These are phyloP conservation scores for Amiota communis DNA, from an alignment of 2,888 invertebrate genomes.

Conservation along the genomic window DNA sequence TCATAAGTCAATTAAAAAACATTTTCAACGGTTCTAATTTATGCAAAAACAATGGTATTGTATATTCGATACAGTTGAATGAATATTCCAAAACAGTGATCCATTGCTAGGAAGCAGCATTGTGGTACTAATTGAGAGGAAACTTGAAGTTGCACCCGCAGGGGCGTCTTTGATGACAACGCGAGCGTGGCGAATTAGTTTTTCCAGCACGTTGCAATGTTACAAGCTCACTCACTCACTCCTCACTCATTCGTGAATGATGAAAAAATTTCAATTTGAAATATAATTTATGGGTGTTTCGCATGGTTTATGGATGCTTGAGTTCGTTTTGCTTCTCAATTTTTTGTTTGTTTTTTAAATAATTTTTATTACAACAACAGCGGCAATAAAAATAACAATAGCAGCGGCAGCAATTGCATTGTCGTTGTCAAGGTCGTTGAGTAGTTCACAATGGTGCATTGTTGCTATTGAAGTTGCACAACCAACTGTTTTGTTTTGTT, in stretches of 20 bases:
- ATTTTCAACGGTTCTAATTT: slow-evolving; percentile 18
- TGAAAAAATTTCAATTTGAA: slow-evolving; percentile 25
- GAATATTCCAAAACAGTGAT: slow-evolving; percentile 58
- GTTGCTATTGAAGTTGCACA: slow-evolving; percentile 32
- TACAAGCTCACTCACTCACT: neutral
- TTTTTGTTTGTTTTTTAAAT: neutral
- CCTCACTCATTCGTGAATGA: neutral
- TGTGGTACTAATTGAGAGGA: no score
- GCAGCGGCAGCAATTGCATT: slow-evolving; percentile 34
- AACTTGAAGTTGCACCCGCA: no score
- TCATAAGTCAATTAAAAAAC: slow-evolving; percentile 50
- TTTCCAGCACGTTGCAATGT: neutral
- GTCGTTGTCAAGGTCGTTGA: slow-evolving; percentile 47
- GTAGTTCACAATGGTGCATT: slow-evolving; percentile 50
- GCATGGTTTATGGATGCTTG: slow-evolving; percentile 47
- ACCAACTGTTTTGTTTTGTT: slow-evolving; percentile 10
- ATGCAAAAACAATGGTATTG: slow-evolving; percentile 9
- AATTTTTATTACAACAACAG: slow-evolving; percentile 32
- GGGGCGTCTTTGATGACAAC: slow-evolving; percentile 22
- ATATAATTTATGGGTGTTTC: slow-evolving; percentile 39
- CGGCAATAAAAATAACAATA: slow-evolving; percentile 34
- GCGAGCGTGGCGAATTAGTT: neutral
- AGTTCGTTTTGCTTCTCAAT: slow-evolving; percentile 37
- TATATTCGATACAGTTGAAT: slow-evolving; percentile 43
- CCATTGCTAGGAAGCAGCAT: slow-evolving; percentile 52